Conservation (phyloP, 2,113 vertebrate genomes). For the Oriolus oriolus region DNA sequence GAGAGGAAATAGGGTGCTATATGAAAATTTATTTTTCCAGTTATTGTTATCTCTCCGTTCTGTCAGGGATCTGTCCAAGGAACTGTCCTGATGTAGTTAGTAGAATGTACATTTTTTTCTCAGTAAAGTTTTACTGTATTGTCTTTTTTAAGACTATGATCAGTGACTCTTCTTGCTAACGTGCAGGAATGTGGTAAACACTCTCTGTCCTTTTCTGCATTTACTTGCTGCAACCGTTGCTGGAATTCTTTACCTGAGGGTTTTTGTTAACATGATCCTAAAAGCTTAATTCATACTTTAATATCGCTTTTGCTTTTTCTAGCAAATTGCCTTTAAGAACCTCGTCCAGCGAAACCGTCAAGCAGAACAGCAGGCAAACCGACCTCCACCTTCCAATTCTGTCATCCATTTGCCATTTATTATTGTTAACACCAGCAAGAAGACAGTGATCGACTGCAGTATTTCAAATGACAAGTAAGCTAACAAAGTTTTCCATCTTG, state of each 20-base stretch:
- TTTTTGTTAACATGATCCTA: neutral
- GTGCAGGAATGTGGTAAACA: neutral
- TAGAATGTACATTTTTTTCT: neutral
- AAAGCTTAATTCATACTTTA: neutral
- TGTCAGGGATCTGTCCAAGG: neutral
- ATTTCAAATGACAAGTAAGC: constrained; percentile 99
- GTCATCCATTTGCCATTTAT: constrained; percentile 98
- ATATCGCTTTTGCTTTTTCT: neutral
- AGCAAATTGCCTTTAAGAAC: constrained; percentile 99
- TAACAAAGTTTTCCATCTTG: neutral
- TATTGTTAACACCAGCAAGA: constrained; percentile 99
- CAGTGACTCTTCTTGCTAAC: neutral
- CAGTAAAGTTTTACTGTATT: neutral
- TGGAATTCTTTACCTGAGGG: neutral
- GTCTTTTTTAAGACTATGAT: neutral
- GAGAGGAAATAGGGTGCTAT: neutral
- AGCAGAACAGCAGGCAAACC: constrained; percentile 87
- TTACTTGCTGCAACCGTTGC: neutral
- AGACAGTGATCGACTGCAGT: constrained; percentile 98
- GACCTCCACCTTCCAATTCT: constrained; percentile 91
- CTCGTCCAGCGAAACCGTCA: constrained; percentile 94
- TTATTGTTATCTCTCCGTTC: neutral
- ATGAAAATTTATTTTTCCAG: neutral
- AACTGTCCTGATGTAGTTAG: neutral
- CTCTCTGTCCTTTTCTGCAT: neutral